Evolutionary conservation across 2,113 vertebrate species (phyloP), one percentile per base, ranked within the genome.

Genomic region (Andinoacara biseriatus): DNA sequence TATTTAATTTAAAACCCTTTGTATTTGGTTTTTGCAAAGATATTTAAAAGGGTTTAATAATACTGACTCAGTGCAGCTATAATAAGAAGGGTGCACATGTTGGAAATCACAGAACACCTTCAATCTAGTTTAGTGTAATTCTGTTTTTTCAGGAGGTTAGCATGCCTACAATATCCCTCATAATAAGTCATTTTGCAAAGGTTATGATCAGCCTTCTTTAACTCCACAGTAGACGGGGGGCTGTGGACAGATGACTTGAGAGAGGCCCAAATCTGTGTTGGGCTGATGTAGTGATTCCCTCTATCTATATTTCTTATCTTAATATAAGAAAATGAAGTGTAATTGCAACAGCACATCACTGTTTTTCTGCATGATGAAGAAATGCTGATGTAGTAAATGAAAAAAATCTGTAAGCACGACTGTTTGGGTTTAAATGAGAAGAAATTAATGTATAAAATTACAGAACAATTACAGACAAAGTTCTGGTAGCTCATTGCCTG

Each of bases 211-310:
- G 54, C 54, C 58, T 76, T 13, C 43, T 85, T n/a, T 10, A 38
- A 65, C 35, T 58, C 35, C 58, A 24, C 0, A 75, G 63, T 43
- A 57, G 80, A 63, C 35, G 15, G n/a, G 61, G 11, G 35, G 11
- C 11, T 74, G 24, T 13, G n/a, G 38, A 58, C 52, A 81, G 20
- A 10, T 63, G 33, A 76, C n/a, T 38, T 52, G 69, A 84, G 78
- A 43, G 18, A 74, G 57, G 57, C 84, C n/a, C 33, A 31, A 69
- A 69, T 52, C 43, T 52, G 18, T 52, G 49, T 52, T 52, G 65
- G 29, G 43, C 13, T 52, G 17, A 10, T 52, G 17, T 14, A 15
- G 43, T 46, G 49, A 69, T 69, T 69, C 10, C 5, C 49, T 52
- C 3, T 69, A 29, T 69, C 0, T 8, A 49, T 69, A 20, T 26